Evolutionary conservation across 2,888 invertebrate species (phyloP), one percentile per base, ranked within the genome.

Genomic region (Hanleya hanleyi): DNA sequence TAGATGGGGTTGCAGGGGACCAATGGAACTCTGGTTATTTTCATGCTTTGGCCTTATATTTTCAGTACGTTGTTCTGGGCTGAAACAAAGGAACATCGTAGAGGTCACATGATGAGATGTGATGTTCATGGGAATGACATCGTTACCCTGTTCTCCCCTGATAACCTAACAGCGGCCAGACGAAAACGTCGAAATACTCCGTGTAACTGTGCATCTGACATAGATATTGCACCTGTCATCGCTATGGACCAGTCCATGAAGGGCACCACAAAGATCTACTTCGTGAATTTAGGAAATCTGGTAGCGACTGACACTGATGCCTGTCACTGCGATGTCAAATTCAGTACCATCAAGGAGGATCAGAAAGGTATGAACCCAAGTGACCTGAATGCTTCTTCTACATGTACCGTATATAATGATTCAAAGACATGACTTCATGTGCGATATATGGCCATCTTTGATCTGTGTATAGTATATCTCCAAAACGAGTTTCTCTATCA

Each of bases 181-280:
- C 35, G 64, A 32, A 62, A 78, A 29, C 70, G 61, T 22, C 32
- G 70, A 12, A 51, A 69, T 49, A 49, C 70, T 9, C 35, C 87
- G 0, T 95, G 95, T 86, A 94, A 93, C 78, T 96, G 96, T 83
- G 93, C 94, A 0, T 36, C 71, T 0, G 92, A 93, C 77, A 93
- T 93, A 22, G 92, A 93, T 78, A 92, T 95, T 2, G 93, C 93
- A 7, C 92, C 92, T 74, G 91, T 93, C 0, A 94, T 95, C 84
- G 92, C 94, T 0, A 91, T 96, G 15, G 95, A 96, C 84, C 93
- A 94, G 87, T 94, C 94, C 0, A 92, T 92, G 73, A 80, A 82
- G 33, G 81, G 81, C 2, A 64, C 77, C 12, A 84, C 81, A 33
- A 83, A 84, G 66, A 76, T 86, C 2, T 67, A 85, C 33, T 80